Conservation (phyloP, 2,888 invertebrate species). For the Caenorhabditis auriculariae region DNA sequence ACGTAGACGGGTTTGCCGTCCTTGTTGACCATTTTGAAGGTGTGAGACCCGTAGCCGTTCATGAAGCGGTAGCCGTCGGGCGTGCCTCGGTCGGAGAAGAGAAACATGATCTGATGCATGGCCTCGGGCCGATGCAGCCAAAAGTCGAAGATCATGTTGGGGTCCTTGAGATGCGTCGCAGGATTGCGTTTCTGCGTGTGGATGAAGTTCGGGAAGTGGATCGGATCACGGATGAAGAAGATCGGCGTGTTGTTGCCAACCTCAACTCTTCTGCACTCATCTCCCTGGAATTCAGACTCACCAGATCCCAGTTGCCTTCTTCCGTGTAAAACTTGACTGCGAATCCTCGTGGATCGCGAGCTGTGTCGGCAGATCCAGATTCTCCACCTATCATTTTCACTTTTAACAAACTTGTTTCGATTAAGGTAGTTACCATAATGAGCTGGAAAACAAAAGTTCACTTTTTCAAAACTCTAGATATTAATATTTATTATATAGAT, state of each 20-base stretch:
- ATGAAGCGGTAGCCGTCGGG: conserved; percentile 63
- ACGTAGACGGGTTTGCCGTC: conserved; percentile 55
- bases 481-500: too few relatives aligned
- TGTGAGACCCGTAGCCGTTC: conserved; percentile 62
- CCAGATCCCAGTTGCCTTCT: conserved; percentile 69
- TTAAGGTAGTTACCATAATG: too few relatives aligned
- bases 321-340: conserved; percentile 69
- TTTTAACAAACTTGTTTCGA: too few relatives aligned
- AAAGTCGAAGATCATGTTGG: conserved; percentile 61
- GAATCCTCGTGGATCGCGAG: conserved; percentile 68
- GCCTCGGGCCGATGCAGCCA: conserved; percentile 57
- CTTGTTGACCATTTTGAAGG: conserved; percentile 62
- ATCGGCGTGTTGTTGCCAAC: conserved; percentile 68
- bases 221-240: conserved; percentile 69
- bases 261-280: conserved; percentile 1
- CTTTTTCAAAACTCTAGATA: too few relatives aligned
- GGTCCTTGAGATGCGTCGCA: conserved; percentile 73
- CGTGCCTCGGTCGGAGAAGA: conserved; percentile 65
- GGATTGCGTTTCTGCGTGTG: conserved; percentile 94
- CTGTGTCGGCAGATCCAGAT: conserved; percentile 68
- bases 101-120: conserved; percentile 64
- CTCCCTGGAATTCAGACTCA: conserved; percentile 32
- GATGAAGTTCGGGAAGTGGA: conserved; percentile 85
- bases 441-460: too few relatives aligned
- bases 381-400: too few relatives aligned